Base-by-base conservation (phyloP, 2,113 vertebrate genomes). In the Gambusia holbrooki region DNA sequence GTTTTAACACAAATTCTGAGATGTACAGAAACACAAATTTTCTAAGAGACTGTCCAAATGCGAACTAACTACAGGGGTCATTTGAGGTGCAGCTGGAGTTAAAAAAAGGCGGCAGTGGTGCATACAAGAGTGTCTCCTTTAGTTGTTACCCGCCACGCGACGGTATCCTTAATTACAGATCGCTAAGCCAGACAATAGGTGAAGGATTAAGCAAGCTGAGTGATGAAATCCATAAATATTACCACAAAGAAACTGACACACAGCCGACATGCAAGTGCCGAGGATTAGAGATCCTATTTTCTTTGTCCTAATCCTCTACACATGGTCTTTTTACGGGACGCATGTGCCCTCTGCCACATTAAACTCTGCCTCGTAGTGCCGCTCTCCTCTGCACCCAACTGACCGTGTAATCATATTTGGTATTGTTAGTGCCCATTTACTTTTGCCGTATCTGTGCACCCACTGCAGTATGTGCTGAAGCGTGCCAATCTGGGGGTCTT, bases 301-400 rank as follows among this genome's bases (percentile, higher is more conserved):
- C 27, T 42, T 66, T 62, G 32, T 72, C 22, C 19, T n/a, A 30
- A 66, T 62, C 61, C 29, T 58, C 29, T 4, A 37, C 27, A 30
- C 62, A 30, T 6, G 2, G 58, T 12, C 33, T 73, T n/a, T 62
- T 27, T 48, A 27, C 27, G 2, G 3, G 35, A 37, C 27, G 37
- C 25, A 27, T 62, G 33, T 77, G 10, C 33, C 17, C 35, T 11
- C 9, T 33, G 48, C 19, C n/a, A 29, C 69, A 82, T 72, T 69
- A 58, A 83, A 74, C 76, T 48, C 79, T 64, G 66, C 63, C 62
- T 76, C 32, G 28, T 40, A 58, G 61, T 62, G 79, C 76, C 76
- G 70, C 77, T 71, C 76, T 83, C 82, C 78, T 80, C 77, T 88
- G 74, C 86, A 84, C 93, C 91, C 94, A 90, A 89, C 92, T 88